Base-by-base conservation (phyloP, 2,888 invertebrate genomes). In the Brachylomia viminalis region DNA sequence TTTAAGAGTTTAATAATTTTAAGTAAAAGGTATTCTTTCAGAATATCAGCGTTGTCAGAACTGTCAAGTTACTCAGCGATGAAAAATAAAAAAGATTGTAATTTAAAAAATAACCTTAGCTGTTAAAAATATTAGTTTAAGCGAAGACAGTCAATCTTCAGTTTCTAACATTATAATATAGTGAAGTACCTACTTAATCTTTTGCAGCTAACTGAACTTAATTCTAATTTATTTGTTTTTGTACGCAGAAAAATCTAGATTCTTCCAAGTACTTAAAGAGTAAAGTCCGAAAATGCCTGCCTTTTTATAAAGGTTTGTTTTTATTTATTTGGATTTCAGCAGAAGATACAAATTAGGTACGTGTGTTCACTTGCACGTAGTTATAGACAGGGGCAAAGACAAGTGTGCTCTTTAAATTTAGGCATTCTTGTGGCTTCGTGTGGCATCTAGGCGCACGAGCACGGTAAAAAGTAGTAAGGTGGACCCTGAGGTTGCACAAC, bases 181-280 rank as follows among this genome's bases (percentile, higher is more conserved):
- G 54, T 54, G 47, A 72, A 72, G 80, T 73, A 72, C 79, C 69
- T 49, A 58, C 79, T 79, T 49, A 58, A 69, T 79, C 79, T 79
- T 70, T 70, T 70, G 15, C 45, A 61, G 47, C 20, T 15, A 61
- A 61, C 58, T 61, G 59, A 68, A 47, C 56, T 80, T 54, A 52
- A 23, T 52, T 33, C 56, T n/a, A 38, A 76, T 59, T 75, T 61
- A 77, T 52, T 80, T 45, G 59, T 47, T 47, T 79, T 54, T 38
- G 38, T 42, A 13, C 56, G 54, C 27, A 45, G 23, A 52, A 75
- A 74, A 52, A 33, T 59, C 56, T 58, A 45, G 42, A 59, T 27
- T n/a, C 0, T 65, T 58, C 15, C 33, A 33, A 74, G 49, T 20
- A n/a, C n/a, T n/a, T n/a, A 20, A 59, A 71, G 20, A 62, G 49